These are phyloP conservation scores for Rotaria magnacalcarata DNA, from an alignment of 2,888 invertebrate genomes.

Conservation along the genomic window DNA sequence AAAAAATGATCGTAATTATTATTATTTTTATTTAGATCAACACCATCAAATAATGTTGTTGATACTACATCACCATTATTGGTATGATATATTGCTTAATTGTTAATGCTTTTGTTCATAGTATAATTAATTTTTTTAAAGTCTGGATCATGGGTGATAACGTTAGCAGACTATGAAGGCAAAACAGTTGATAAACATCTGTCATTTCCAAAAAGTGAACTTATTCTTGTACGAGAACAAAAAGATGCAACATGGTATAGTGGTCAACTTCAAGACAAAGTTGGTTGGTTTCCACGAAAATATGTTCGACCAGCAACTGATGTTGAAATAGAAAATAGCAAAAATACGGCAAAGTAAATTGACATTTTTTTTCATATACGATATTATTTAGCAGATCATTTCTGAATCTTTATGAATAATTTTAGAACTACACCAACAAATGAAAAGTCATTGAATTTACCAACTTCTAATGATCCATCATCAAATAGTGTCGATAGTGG, in stretches of 20 bases:
- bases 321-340: neutral
- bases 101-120: neutral
- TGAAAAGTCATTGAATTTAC: neutral
- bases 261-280: neutral
- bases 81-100: neutral
- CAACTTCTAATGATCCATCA: neutral
- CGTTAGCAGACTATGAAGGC: neutral
- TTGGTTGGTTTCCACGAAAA: slow-evolving; percentile 16
- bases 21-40: neutral
- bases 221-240: neutral
- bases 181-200: slow-evolving; percentile 23
- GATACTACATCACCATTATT: neutral
- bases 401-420: too few relatives aligned
- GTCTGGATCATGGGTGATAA: neutral
- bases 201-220: slow-evolving; percentile 9
- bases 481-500: neutral
- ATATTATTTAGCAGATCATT: too few relatives aligned
- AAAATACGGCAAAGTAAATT: neutral
- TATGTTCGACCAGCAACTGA: slow-evolving; percentile 20
- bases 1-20: neutral
- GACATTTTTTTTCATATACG: too few relatives aligned
- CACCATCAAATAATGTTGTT: neutral
- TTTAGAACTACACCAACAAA: neutral
- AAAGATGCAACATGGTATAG: slow-evolving; percentile 21
- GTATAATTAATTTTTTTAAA: neutral